Evolutionary conservation across 1,140 invertebrate species (phyloP).

Genomic region (Drosophila orena): DNA sequence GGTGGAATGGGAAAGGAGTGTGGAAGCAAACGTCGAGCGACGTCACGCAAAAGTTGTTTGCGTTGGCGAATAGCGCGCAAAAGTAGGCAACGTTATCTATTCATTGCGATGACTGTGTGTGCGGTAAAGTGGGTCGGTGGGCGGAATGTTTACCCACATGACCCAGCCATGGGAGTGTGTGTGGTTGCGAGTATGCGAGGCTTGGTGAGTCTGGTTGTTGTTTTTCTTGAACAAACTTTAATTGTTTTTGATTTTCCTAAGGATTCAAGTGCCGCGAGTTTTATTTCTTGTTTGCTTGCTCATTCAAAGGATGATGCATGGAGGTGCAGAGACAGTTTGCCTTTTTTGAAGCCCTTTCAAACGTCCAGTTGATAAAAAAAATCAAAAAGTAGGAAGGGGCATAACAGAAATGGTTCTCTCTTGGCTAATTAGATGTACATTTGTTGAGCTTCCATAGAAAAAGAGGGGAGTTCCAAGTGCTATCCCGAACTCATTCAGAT

Average conservation of each 20-base stretch:
- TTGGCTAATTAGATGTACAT: constrained; percentile 77
- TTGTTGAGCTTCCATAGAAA: constrained; percentile 61
- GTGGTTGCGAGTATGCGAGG: constrained; percentile 30
- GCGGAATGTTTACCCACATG: constrained; percentile 62
- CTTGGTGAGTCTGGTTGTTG: constrained; percentile 77
- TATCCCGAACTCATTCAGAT: constrained; percentile 26
- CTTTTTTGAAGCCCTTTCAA: constrained; percentile 68
- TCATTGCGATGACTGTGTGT: constrained; percentile 27
- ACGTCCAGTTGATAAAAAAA: constrained; percentile 56
- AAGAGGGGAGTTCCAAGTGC: constrained; percentile 2
- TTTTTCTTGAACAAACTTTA: constrained; percentile 82
- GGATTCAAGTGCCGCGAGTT: constrained; percentile 75
- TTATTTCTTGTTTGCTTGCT: constrained; percentile 45
- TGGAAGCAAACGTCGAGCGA: constrained; percentile 49
- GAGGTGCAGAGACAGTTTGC: constrained; percentile 14
- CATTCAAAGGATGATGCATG: constrained; percentile 10
- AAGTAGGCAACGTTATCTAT: constrained; percentile 79
- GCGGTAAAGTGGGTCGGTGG: not conserved
- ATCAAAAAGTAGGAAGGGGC: constrained; percentile 25
- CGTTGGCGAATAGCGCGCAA: constrained; percentile 74
- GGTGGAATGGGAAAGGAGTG: not conserved
- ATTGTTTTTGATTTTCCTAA: constrained; percentile 82
- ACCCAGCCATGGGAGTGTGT: constrained; percentile 13
- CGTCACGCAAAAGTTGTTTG: constrained; percentile 78
- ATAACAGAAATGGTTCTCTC: constrained; percentile 27